These are phyloP conservation scores for Microtus richardsoni DNA, from an alignment of 2,113 vertebrate genomes.

Conservation along the genomic window DNA sequence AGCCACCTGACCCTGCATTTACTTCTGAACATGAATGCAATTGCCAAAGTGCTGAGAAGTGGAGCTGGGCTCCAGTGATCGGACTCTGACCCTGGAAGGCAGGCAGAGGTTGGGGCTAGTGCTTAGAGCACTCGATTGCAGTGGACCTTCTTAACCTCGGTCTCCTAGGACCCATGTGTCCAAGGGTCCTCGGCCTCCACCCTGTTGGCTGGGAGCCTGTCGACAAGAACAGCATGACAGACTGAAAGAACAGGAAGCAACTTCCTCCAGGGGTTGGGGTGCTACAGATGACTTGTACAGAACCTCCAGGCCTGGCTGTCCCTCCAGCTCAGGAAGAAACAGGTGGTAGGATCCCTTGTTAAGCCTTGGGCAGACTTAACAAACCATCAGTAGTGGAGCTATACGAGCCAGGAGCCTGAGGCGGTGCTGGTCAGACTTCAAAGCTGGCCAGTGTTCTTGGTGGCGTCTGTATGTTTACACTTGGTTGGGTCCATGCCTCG, in stretches of 20 bases:
- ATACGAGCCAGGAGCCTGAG: constrained; percentile 86
- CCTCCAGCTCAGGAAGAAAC: background rate
- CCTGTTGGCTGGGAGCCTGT: background rate
- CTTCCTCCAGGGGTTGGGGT: background rate
- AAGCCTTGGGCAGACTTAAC: constrained; percentile 83
- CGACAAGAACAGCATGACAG: background rate
- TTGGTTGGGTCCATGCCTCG: constrained; percentile 63
- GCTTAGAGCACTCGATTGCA: background rate
- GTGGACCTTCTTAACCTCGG: background rate
- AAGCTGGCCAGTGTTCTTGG: constrained; percentile 86
- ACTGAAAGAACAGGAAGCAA: background rate
- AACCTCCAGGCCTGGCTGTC: background rate
- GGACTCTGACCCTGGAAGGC: background rate
- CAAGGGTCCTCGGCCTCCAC: background rate
- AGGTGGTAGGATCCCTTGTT: constrained; percentile 25
- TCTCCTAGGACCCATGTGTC: background rate
- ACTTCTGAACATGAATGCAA: background rate
- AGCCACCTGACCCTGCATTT: background rate
- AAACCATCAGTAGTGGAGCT: constrained; percentile 88
- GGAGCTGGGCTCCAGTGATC: background rate
- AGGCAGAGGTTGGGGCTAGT: background rate
- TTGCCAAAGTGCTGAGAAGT: background rate
- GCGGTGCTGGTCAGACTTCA: constrained; percentile 87
- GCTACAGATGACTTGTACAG: background rate
- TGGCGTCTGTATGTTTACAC: constrained; percentile 89